Conservation (phyloP, 2,797 vertebrate genomes). For the Corythornis leucogaster region DNA sequence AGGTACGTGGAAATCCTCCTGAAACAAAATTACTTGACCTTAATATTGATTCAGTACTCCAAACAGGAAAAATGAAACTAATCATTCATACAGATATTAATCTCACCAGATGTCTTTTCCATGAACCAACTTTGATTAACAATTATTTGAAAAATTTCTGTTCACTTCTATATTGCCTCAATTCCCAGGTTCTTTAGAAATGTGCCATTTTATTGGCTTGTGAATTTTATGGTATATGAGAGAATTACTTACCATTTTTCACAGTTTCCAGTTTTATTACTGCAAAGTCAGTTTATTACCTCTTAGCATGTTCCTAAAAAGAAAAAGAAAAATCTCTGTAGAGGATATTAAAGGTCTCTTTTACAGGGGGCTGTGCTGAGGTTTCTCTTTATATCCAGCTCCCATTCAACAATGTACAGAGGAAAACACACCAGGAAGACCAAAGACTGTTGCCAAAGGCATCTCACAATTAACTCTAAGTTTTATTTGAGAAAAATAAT, state of each 20-base stretch:
- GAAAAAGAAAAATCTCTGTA: neutral
- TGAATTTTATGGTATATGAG: slow-evolving; percentile 41
- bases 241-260: slow-evolving; percentile 62
- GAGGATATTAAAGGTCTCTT: neutral
- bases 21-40: neutral
- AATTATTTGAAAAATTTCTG: slow-evolving; percentile 45
- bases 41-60: neutral
- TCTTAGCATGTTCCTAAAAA: slow-evolving; percentile 36
- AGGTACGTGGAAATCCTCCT: neutral
- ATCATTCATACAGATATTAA: neutral
- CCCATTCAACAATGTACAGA: neutral
- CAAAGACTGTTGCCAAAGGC: neutral
- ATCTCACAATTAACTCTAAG: neutral
- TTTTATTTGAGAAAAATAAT: neutral
- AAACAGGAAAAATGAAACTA: slow-evolving; percentile 9
- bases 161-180: slow-evolving; percentile 50
- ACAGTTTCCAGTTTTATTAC: slow-evolving; percentile 62
- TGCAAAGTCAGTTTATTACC: slow-evolving; percentile 53
- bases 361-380: neutral
- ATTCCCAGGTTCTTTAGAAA: slow-evolving; percentile 40
- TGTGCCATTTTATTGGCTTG: slow-evolving; percentile 26
- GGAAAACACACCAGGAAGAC: neutral
- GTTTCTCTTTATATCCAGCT: neutral
- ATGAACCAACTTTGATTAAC: slow-evolving; percentile 49
- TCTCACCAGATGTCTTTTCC: slow-evolving; percentile 8